Base-by-base conservation (phyloP, 1,140 invertebrate genomes). In the Drosophila santomea region DNA sequence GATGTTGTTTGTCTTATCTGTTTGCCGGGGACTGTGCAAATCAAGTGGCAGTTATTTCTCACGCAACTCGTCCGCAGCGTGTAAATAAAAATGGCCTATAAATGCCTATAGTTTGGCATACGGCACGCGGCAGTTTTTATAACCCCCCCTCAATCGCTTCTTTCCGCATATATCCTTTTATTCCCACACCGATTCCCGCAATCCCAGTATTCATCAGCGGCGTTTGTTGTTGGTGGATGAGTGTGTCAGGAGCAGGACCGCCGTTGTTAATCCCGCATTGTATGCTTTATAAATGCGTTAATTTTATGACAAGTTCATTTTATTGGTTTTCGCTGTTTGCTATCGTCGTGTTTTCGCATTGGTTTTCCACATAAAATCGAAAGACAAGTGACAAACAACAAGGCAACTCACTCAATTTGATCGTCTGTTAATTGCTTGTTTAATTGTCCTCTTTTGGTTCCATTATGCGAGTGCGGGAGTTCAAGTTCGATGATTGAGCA, bases 291-390 rank as follows among this genome's bases (percentile, higher is more conserved):
- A 89, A 88, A 89, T 89, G 83, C 83, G 83, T 88, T 88, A 88
- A 88, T 88, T 89, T 88, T 88, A 88, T 88, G 83, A 89, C 84
- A 88, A 88, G 80, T 88, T 88, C 84, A 89, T 89, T 88, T 88
- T 89, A 88, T 88, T 84, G 83, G 76, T 80, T 89, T 80, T 78
- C 67, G 84, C 71, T 86, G 79, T 88, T 86, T 86, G 75, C 82
- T 63, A 71, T 76, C 84, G 69, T 56, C 63, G 36, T 78, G 78
- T 81, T 80, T 78, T 86, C 81, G 69, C 73, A 78, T 76, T 68
- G 79, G 73, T 77, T 81, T 81, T 48, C 55, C 63, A 69, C 82
- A 85, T 82, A 67, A 85, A 85, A 75, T 64, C 41, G 59, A 60
- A 47, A 54, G 67, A 80, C 63, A 75, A 76, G 75, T 39, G 58